Conservation (phyloP, 2,888 invertebrate genomes). For the Cordylochernes scorpioides region DNA sequence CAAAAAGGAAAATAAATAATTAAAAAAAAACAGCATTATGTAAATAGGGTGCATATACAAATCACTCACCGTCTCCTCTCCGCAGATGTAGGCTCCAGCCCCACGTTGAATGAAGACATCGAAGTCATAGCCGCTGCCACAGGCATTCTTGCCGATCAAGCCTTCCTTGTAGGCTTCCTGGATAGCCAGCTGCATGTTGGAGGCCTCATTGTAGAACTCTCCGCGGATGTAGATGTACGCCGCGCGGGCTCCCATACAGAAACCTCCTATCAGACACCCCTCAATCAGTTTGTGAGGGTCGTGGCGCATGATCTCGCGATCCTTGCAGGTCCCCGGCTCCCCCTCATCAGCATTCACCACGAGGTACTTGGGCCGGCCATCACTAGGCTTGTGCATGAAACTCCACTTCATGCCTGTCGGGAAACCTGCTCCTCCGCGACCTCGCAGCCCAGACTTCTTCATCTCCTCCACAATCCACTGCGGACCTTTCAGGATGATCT, state of each 20-base stretch:
- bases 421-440: constrained; percentile 97
- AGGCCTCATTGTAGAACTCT: constrained; percentile 98
- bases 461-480: constrained; percentile 97
- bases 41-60: background rate
- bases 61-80: constrained; percentile 61
- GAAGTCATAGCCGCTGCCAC: constrained; percentile 83
- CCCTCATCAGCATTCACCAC: constrained; percentile 99
- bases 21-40: no score
- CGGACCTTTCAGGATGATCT: constrained; percentile 69
- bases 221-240: constrained; percentile 99
- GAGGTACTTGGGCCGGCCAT: constrained; percentile 86
- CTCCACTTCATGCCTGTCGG: constrained; percentile 99
- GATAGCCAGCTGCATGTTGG: constrained; percentile 88
- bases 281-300: constrained; percentile 91
- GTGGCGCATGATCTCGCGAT: constrained; percentile 92
- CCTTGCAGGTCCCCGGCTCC: constrained; percentile 97
- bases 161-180: constrained; percentile 79
- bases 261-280: constrained; percentile 81
- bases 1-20: no score
- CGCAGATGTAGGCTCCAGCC: constrained; percentile 96
- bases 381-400: constrained; percentile 94
- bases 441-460: constrained; percentile 76
- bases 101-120: constrained; percentile 85
- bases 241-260: constrained; percentile 83
- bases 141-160: constrained; percentile 76